phyloP scores from a whole-genome alignment of 2,888 invertebrate species.

The Carterocephalus palaemon region DNA sequence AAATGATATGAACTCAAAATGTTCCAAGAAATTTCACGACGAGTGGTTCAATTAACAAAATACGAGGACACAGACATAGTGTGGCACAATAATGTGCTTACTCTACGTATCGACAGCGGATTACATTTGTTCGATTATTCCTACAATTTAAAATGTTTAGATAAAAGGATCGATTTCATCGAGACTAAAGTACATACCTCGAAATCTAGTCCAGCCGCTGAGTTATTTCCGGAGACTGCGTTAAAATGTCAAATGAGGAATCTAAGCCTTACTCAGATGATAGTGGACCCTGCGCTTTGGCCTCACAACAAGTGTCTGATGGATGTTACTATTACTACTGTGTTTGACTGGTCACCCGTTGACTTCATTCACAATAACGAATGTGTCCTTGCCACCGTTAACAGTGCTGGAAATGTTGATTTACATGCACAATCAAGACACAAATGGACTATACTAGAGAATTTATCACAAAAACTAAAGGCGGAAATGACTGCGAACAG shows the following conservation, averaged over 20 bases:
- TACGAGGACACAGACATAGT: constrained; percentile 43
- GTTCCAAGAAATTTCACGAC: constrained; percentile 51
- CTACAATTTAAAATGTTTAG: constrained; percentile 49
- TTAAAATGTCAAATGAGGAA: constrained; percentile 45
- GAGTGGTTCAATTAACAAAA: constrained; percentile 44
- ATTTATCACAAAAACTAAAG: constrained; percentile 41
- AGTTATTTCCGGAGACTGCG: constrained; percentile 43
- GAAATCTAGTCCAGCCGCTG: constrained; percentile 47
- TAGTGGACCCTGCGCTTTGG: constrained; percentile 58
- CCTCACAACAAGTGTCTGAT: constrained; percentile 52
- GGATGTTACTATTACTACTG: constrained; percentile 45
- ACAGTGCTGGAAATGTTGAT: constrained; percentile 59
- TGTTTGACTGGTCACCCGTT: constrained; percentile 56
- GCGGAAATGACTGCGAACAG: too few relatives aligned
- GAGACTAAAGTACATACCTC: constrained; percentile 45
- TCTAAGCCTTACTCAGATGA: constrained; percentile 53
- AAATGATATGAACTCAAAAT: constrained; percentile 31
- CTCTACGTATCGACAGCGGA: constrained; percentile 51
- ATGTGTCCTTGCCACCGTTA: constrained; percentile 51
- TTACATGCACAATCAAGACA: constrained; percentile 39
- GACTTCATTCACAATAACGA: constrained; percentile 41
- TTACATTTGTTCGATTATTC: constrained; percentile 50
- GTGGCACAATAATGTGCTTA: constrained; percentile 51
- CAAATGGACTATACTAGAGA: constrained; percentile 43
- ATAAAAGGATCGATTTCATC: constrained; percentile 51